Evolutionary conservation across 1,140 invertebrate genomes (phyloP), one percentile per base, ranked within the genome.

Genomic region (Glossosoma conforme): DNA sequence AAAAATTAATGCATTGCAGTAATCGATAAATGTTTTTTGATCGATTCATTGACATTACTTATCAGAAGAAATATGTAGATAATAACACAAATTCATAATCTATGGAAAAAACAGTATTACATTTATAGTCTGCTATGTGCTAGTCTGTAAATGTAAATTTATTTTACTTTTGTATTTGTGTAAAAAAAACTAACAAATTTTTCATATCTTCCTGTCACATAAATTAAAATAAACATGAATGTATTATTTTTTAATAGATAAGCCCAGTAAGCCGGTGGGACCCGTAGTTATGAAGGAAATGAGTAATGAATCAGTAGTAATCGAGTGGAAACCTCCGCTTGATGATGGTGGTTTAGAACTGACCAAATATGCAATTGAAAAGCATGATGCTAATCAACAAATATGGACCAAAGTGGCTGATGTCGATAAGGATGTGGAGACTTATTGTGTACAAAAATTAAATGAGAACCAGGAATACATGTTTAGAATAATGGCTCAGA

Each of bases 401-500:
- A 70, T 79, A 17, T 91, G 88, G 88, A 78, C 78, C 24, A 85
- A 81, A 67, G 85, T 92, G 0, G 82, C 85, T 6, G 87, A 89
- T 56, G 80, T 91, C 8, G 80, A 87, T 35, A 81, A 77, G 49
- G 79, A 85, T 45, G 81, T 85, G 1, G 75, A 78, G 17, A 82
- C 78, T 1, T 87, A 87, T 63, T 82, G 80, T 32, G 79, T 94
- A 41, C 82, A 89, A 61, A 83, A 83, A 59, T 71, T 97, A 10
- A 77, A 82, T 48, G 82, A 89, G 63, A 84, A 89, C 58, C 74
- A 78, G 14, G 83, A 89, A 61, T 95, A 94, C 61, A 82, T 87
- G 69, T 94, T 93, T 75, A 77, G 90, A 54, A 81, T 95, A 14
- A 80, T 84, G 54, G 90, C 90, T 19, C 81, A 81, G 54, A 95